phyloP scores from a whole-genome alignment of 1,140 invertebrate genomes.

The Drosophila bipectinata region DNA sequence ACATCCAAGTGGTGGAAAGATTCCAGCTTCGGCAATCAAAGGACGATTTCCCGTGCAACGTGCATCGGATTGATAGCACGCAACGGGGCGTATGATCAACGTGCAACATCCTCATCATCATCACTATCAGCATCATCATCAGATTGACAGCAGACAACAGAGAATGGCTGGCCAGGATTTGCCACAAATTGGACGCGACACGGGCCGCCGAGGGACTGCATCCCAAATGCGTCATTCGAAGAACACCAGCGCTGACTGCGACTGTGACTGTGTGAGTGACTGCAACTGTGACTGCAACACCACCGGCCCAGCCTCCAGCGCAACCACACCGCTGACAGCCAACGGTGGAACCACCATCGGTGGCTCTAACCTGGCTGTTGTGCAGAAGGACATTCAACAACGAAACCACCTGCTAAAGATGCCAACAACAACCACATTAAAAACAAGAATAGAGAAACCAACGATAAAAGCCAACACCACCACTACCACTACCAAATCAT shows the following conservation, averaged over 20 bases:
- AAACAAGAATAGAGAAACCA: slow-evolving; percentile 51
- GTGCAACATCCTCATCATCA: slow-evolving; percentile 36
- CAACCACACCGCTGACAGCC: slow-evolving; percentile 63
- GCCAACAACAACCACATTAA: slow-evolving; percentile 51
- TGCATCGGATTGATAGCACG: slow-evolving; percentile 33
- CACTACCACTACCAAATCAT: slow-evolving; percentile 3
- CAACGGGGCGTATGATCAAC: slow-evolving; percentile 69
- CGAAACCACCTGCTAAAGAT: slow-evolving; percentile 80
- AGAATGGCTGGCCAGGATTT: slow-evolving; percentile 25
- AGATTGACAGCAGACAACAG: slow-evolving; percentile 28
- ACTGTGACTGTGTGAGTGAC: slow-evolving; percentile 6
- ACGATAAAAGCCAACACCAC: slow-evolving; percentile 48
- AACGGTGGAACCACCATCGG: slow-evolving; percentile 69
- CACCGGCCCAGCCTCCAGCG: slow-evolving; percentile 30
- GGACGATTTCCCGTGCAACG: slow-evolving; percentile 46
- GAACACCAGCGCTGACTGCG: neutral
- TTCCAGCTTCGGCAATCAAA: slow-evolving; percentile 56
- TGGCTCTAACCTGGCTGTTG: slow-evolving; percentile 37
- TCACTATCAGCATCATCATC: slow-evolving; percentile 6
- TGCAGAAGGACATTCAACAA: slow-evolving; percentile 72
- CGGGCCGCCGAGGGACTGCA: slow-evolving; percentile 18
- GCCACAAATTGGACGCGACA: slow-evolving; percentile 51
- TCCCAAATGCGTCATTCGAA: slow-evolving; percentile 25
- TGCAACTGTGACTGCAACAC: slow-evolving; percentile 43
- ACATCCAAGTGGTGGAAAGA: slow-evolving; percentile 28